A percentile compares a stretch with the other conserved stretches of the same genome.
phyloP scores from a whole-genome alignment of 2,797 vertebrate species.

The Microctenopoma stevenorrisi region DNA sequence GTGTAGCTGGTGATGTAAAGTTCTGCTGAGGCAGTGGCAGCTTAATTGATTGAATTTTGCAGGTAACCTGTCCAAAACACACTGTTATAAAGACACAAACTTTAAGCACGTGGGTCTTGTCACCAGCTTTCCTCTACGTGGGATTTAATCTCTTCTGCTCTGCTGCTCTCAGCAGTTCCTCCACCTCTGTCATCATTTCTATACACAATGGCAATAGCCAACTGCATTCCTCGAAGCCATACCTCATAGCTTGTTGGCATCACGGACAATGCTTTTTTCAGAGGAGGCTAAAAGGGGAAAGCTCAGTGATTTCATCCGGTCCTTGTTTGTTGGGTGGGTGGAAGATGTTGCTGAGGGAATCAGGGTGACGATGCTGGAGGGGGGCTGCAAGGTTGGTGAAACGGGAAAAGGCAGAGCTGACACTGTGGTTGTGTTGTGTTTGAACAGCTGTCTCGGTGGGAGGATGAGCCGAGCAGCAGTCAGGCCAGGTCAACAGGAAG shows the following conservation, averaged over 20 bases:
- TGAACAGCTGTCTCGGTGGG: conserved; percentile 49
- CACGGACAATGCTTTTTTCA: conserved; percentile 55
- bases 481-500: conserved; percentile 39
- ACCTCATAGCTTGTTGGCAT: conserved; percentile 53
- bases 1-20: no score
- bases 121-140: conserved; percentile 1
- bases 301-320: conserved; percentile 29
- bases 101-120: neutral
- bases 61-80: neutral
- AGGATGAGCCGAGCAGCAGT: conserved; percentile 45
- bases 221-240: conserved; percentile 48
- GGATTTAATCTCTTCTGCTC: conserved; percentile 7
- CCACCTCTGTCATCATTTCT: conserved; percentile 37
- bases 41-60: neutral
- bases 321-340: conserved; percentile 32
- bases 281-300: conserved; percentile 32
- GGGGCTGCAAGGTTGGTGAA: neutral
- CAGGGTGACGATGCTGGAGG: neutral
- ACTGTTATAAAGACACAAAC: neutral
- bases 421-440: conserved; percentile 8
- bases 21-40: no score
- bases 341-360: conserved; percentile 13
- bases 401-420: conserved; percentile 4
- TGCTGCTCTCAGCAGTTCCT: conserved; percentile 35
- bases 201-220: conserved; percentile 45